A percentile compares a stretch with the other conserved stretches of the same genome.
Conservation (phyloP, 2,888 invertebrate species). For the Tipula helvola region DNA sequence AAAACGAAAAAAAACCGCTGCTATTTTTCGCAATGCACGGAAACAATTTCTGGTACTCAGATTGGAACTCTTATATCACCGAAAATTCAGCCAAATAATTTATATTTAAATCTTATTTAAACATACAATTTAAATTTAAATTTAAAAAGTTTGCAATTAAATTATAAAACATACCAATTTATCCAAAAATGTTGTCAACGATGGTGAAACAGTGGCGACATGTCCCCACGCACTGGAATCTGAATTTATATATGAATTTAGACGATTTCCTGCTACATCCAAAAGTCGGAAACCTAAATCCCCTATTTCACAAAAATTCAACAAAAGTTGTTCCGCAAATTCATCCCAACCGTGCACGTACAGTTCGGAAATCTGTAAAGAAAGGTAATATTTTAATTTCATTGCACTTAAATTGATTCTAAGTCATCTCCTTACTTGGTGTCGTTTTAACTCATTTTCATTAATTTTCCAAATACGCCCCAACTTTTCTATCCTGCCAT, state of each 20-base stretch:
- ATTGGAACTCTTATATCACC: too few relatives aligned
- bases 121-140: too few relatives aligned
- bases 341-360: conserved; percentile 50
- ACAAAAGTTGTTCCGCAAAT: conserved; percentile 48
- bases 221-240: conserved; percentile 47
- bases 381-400: not conserved
- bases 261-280: conserved; percentile 67
- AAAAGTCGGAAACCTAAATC: conserved; percentile 58
- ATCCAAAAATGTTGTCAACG: conserved; percentile 63
- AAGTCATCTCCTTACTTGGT: conserved; percentile 44
- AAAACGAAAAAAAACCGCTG: too few relatives aligned
- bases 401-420: too few relatives aligned
- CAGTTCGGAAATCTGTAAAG: conserved; percentile 43
- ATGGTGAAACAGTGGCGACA: conserved; percentile 65
- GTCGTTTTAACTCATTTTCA: conserved; percentile 56
- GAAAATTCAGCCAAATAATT: too few relatives aligned
- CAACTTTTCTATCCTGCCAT: conserved; percentile 54
- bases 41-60: too few relatives aligned
- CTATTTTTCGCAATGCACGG: too few relatives aligned
- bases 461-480: conserved; percentile 69
- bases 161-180: conserved; percentile 39
- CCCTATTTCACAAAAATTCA: conserved; percentile 54
- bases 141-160: too few relatives aligned
- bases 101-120: too few relatives aligned
- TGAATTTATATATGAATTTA: conserved; percentile 51